Evolutionary conservation across 2,797 vertebrate species (phyloP), one percentile per base, ranked within the genome.

Genomic region (Falco novaeseelandiae): DNA sequence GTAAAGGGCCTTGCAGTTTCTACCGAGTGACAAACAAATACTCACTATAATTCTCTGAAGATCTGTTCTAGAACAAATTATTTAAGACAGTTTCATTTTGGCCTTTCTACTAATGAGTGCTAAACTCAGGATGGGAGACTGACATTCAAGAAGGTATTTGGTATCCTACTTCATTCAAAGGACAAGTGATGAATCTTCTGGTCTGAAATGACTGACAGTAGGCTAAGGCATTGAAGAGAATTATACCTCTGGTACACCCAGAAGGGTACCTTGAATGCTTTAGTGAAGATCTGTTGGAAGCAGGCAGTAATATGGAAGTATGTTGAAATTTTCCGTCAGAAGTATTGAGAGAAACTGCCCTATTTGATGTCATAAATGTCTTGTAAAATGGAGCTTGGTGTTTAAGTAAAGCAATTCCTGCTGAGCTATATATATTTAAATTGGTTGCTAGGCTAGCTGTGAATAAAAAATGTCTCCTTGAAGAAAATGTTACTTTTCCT

Each of bases 341-440:
- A 12, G 23, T 71, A 67, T 57, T 59, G 48, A 80, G 20, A 93
- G 55, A 96, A 94, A 78, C 21, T 74, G n/a, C 44, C 23, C 72
- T 58, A 4, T 22, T 67, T 84, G 82, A 83, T 67, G 82, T 62
- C 78, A 89, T 85, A 90, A 84, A 67, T 87, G 59, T n/a, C 55
- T 90, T 83, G 29, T 76, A 72, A 94, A 93, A 89, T 87, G 32
- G 26, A 84, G 14, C 59, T 76, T 71, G 8, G 12, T 74, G 42
- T 78, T 91, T 87, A 89, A 95, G 62, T 77, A 94, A 85, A 79
- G 58, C 16, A 83, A 66, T 87, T 91, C 52, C 46, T 69, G 18
- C 42, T 74, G 19, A 89, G 10, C 34, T 61, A 59, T 71, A 74
- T 78, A 12, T 92, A 83, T 92, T 84, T 96, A 90, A 92, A 89